A percentile compares a stretch with the other conserved stretches of the same genome.
Evolutionary conservation across 2,888 invertebrate genomes (phyloP).

Genomic region (Tortricodes alternella): DNA sequence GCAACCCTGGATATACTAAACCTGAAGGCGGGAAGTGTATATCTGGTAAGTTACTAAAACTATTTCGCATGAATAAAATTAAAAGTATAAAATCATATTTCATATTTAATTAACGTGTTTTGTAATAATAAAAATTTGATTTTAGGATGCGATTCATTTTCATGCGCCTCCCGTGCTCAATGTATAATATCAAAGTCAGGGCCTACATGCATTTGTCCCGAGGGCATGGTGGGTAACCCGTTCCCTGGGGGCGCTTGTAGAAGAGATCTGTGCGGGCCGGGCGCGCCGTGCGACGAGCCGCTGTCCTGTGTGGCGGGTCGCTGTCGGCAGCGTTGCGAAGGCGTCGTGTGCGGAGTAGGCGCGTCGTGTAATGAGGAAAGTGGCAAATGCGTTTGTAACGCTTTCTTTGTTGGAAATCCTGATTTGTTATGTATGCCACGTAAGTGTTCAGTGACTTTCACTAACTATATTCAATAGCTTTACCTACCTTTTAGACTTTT

Average conservation of each 20-base stretch:
- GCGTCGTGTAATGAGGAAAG: conserved; percentile 91
- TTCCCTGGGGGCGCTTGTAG: conserved; percentile 94
- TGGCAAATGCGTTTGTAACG: conserved; percentile 93
- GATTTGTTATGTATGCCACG: conserved; percentile 95
- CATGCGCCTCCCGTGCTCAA: conserved; percentile 91
- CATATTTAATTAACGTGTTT: not conserved
- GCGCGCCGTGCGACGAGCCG: conserved; percentile 89
- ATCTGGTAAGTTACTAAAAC: conserved; percentile 87
- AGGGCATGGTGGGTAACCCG: conserved; percentile 94
- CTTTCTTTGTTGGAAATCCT: conserved; percentile 94
- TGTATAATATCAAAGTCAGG: conserved; percentile 93
- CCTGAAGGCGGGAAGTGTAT: conserved; percentile 91
- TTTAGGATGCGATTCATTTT: conserved; percentile 87
- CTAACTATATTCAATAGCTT: not conserved
- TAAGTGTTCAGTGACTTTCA: conserved; percentile 76
- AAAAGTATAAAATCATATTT: too few species aligned
- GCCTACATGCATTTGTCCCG: conserved; percentile 93
- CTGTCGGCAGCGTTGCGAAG: conserved; percentile 94
- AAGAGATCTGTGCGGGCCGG: conserved; percentile 91
- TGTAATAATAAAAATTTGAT: not conserved
- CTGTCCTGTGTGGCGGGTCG: conserved; percentile 93
- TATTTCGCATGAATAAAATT: too few species aligned
- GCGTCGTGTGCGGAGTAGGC: conserved; percentile 93
- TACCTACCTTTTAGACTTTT: not conserved
- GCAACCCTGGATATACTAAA: conserved; percentile 91